A percentile compares a stretch with the other conserved stretches of the same genome.
phyloP scores from a whole-genome alignment of 30 jellyfish, hydroid and myxozoan genomes.

The Turritopsis dohrnii region DNA sequence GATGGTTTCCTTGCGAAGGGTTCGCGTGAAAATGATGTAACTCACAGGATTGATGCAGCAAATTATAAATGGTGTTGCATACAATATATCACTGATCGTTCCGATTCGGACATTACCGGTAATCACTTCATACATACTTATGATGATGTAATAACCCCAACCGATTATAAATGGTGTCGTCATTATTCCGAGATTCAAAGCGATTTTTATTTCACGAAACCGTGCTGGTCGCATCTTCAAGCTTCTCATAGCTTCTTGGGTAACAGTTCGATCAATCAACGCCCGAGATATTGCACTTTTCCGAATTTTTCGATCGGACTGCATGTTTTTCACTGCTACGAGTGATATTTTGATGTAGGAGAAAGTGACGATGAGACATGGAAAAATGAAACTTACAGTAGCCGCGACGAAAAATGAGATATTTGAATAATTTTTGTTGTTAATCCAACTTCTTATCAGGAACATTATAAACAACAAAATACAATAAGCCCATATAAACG shows the following conservation, averaged over 20 bases:
- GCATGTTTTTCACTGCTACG: constrained; percentile 5
- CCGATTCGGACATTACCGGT: constrained; percentile 4
- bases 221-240: constrained; percentile 18
- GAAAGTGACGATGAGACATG: constrained; percentile 2
- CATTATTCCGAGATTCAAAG: constrained; percentile 14
- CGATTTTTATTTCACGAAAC: constrained; percentile 20
- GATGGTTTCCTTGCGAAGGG: constrained; percentile 13
- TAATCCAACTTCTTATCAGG: not conserved
- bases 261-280: not conserved
- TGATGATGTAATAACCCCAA: constrained; percentile 21
- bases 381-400: not conserved
- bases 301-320: constrained; percentile 5
- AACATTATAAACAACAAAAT: not conserved
- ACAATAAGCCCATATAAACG: constrained; percentile 20
- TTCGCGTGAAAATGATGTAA: constrained; percentile 11
- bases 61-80: constrained; percentile 1
- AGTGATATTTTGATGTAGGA: not conserved
- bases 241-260: not conserved
- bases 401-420: constrained; percentile 6
- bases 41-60: constrained; percentile 23
- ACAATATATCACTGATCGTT: not conserved
- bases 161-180: constrained; percentile 24
- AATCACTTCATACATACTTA: not conserved
- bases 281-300: not conserved
- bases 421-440: not conserved